Evolutionary conservation across 2,888 invertebrate genomes (phyloP), one percentile per base, ranked within the genome.

Genomic region (Torymus texanus): DNA sequence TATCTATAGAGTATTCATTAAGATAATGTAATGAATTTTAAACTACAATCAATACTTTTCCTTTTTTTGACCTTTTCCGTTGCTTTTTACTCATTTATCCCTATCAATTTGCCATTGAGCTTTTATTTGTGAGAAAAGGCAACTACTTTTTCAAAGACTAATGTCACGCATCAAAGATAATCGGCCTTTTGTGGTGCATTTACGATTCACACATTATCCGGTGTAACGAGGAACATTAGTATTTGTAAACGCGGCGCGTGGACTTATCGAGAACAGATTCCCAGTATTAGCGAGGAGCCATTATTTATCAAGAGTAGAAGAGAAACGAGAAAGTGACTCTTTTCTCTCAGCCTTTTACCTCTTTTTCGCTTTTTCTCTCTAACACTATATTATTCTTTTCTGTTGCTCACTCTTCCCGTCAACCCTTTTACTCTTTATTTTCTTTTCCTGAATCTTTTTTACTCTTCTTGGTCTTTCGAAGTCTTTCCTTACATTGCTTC

Each of bases 381-480:
- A 51, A 41, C 66, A n/a, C 21, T 13, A 16, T 24, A 14, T 10
- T 55, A 55, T 55, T 24, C 67, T n/a, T 18, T 41, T 29, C 58
- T 41, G 58, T 41, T 16, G 41, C 24, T 58, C 41, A 41, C 56
- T 68, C 29, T 29, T 29, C 4, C 8, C 41, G 0, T 41, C 4
- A 70, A 70, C 58, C 41, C 68, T 41, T 70, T 58, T 58, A 58
- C 58, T n/a, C 58, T 70, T 24, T 21, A 70, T 70, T 41, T 70
- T 58, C 50, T 18, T 70, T 70, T 70, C 58, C 58, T 16, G 29
- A 24, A 67, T 55, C 55, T 67, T 24, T 29, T 55, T 66, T 5
- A 53, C 21, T 21, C 14, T 2, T 1, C 21, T 18, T 11, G 12
- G 18, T 14, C 51, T 8, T 13, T 50, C 2, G 16, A 16, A 5